These are phyloP conservation scores for Aspidiotus destructor DNA, from an alignment of 2,888 invertebrate genomes.

Conservation along the genomic window DNA sequence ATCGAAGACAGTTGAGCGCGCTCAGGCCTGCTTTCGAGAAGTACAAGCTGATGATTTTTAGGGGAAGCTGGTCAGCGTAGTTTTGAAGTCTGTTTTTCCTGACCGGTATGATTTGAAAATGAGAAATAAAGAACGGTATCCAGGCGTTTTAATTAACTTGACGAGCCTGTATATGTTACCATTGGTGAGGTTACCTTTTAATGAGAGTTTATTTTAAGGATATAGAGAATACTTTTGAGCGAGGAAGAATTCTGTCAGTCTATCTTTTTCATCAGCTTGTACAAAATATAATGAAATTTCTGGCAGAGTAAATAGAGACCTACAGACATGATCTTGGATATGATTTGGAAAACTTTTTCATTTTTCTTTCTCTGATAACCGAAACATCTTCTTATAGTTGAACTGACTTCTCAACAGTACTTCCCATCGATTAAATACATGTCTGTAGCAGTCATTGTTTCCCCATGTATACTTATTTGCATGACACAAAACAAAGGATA, in stretches of 20 bases:
- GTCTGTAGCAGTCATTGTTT: too few relatives aligned
- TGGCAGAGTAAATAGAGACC: too few relatives aligned
- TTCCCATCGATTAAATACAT: too few relatives aligned
- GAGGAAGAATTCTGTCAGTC: background rate
- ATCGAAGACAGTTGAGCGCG: background rate
- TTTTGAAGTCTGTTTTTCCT: background rate
- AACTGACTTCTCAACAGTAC: too few relatives aligned
- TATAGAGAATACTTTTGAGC: background rate
- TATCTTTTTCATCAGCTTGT: background rate
- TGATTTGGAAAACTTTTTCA: too few relatives aligned
- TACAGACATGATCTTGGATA: too few relatives aligned
- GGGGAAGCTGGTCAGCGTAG: background rate
- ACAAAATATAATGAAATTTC: too few relatives aligned
- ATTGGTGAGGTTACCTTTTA: constrained; percentile 4
- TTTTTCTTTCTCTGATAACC: too few relatives aligned
- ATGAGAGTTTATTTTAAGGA: background rate
- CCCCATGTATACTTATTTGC: too few relatives aligned
- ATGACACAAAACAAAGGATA: too few relatives aligned
- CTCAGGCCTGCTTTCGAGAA: background rate
- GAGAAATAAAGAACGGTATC: background rate
- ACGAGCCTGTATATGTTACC: constrained; percentile 1
- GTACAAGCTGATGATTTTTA: constrained; percentile 9
- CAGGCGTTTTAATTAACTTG: too few relatives aligned
- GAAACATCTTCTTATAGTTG: too few relatives aligned
- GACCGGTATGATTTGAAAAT: background rate